A percentile compares a stretch with the other conserved stretches of the same genome.
phyloP scores from a whole-genome alignment of 2,888 invertebrate genomes.

The Drosophila nigritarsus region DNA sequence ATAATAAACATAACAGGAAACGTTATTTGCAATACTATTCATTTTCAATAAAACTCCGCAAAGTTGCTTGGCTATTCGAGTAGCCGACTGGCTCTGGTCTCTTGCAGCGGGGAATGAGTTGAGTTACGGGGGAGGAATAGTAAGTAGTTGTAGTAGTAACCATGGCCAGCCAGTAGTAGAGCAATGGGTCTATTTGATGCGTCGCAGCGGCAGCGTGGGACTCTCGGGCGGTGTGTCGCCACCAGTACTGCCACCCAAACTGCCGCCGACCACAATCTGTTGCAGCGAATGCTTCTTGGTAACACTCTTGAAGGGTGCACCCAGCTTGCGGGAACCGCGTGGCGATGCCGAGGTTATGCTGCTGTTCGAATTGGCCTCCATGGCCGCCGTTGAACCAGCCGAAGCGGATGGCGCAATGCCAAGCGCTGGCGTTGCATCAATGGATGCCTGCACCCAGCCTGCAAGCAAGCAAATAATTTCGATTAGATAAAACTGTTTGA shows the following conservation, averaged over 20 bases:
- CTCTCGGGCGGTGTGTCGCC: slow-evolving; percentile 80
- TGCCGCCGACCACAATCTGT: slow-evolving; percentile 68
- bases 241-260: slow-evolving; percentile 44
- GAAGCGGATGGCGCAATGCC: slow-evolving; percentile 78
- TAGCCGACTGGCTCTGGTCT: slow-evolving; percentile 35
- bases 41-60: slow-evolving; percentile 64
- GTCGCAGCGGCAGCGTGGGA: slow-evolving; percentile 84
- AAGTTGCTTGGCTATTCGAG: slow-evolving; percentile 32
- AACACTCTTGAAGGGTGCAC: slow-evolving; percentile 81
- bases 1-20: slow-evolving; percentile 66
- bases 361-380: slow-evolving; percentile 73
- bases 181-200: slow-evolving; percentile 79
- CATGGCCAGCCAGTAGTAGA: slow-evolving; percentile 13
- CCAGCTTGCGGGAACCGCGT: slow-evolving; percentile 82
- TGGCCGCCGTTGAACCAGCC: slow-evolving; percentile 81
- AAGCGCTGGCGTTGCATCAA: slow-evolving; percentile 77
- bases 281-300: slow-evolving; percentile 81
- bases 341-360: slow-evolving; percentile 79
- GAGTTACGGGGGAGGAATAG: slow-evolving; percentile 38
- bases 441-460: slow-evolving; percentile 85
- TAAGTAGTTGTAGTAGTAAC: slow-evolving; percentile 23
- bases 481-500: background rate
- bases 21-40: slow-evolving; percentile 69
- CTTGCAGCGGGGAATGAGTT: slow-evolving; percentile 63
- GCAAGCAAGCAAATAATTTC: slow-evolving; percentile 3